phyloP scores from a whole-genome alignment of 2,888 invertebrate species.

The Ecliptopera silaceata region DNA sequence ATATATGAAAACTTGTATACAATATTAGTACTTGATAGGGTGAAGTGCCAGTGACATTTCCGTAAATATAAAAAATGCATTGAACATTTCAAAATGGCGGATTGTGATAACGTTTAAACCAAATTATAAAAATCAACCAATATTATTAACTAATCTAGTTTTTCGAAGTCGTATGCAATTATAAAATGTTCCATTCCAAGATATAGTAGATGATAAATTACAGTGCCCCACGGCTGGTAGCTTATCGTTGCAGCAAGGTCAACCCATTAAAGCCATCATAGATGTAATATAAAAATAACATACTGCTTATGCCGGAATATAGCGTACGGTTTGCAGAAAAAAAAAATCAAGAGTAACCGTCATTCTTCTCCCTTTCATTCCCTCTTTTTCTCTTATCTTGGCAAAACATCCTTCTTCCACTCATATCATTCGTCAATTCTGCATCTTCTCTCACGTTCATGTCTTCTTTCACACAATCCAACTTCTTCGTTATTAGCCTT shows the following conservation, averaged over 20 bases:
- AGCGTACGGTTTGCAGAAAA: constrained; percentile 13
- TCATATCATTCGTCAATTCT: too few species aligned
- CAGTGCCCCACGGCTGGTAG: constrained; percentile 12
- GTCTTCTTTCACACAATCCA: too few species aligned
- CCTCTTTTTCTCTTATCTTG: too few species aligned
- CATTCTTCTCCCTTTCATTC: too few species aligned
- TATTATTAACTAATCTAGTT: neutral
- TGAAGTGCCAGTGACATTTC: neutral
- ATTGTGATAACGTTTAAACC: neutral
- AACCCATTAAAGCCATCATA: constrained; percentile 19
- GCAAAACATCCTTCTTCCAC: too few species aligned
- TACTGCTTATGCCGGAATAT: constrained; percentile 15
- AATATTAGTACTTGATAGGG: neutral
- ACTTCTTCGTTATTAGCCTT: too few species aligned
- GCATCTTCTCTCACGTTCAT: too few species aligned
- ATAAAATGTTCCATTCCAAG: constrained; percentile 9
- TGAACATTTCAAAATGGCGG: neutral
- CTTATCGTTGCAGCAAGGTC: constrained; percentile 21
- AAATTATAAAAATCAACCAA: too few species aligned
- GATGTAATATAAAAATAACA: constrained; percentile 25
- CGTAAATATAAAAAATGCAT: neutral
- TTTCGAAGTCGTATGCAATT: neutral
- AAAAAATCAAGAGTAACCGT: neutral
- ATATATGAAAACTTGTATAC: too few species aligned
- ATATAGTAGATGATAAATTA: constrained; percentile 24